phyloP scores from a whole-genome alignment of 2,113 vertebrate genomes.

The Mus spicilegus region DNA sequence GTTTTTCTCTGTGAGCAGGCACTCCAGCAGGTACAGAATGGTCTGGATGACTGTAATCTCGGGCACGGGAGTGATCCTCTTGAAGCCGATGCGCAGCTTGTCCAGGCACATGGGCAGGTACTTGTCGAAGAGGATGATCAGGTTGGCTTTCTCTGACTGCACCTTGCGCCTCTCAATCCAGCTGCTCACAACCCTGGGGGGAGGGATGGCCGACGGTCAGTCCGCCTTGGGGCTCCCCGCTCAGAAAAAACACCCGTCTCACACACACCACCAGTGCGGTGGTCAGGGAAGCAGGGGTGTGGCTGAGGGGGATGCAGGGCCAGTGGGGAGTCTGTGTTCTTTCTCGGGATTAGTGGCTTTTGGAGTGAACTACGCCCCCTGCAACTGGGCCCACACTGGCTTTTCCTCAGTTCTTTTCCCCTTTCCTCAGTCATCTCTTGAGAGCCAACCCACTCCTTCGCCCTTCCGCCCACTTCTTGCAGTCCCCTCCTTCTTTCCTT shows the following conservation, averaged over 20 bases:
- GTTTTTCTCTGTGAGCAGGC: constrained; percentile 85
- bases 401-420: background rate
- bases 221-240: background rate
- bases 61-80: constrained; percentile 86
- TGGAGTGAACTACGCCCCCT: background rate
- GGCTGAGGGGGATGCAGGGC: background rate
- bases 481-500: no score
- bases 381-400: no score
- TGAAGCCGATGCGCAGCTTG: constrained; percentile 85
- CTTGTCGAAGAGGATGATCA: constrained; percentile 89
- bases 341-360: no score
- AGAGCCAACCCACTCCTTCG: background rate
- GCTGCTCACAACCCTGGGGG: constrained; percentile 86
- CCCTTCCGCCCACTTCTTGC: background rate
- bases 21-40: constrained; percentile 87
- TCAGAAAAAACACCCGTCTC: accelerated
- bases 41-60: constrained; percentile 86
- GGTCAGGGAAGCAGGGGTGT: accelerated
- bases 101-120: constrained; percentile 89
- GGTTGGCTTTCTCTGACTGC: constrained; percentile 88
- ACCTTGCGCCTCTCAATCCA: constrained; percentile 88
- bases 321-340: accelerated
- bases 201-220: accelerated
- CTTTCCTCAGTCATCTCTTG: background rate
- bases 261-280: accelerated